Conservation (phyloP, 1,140 invertebrate species). For the Heliothis virescens region DNA sequence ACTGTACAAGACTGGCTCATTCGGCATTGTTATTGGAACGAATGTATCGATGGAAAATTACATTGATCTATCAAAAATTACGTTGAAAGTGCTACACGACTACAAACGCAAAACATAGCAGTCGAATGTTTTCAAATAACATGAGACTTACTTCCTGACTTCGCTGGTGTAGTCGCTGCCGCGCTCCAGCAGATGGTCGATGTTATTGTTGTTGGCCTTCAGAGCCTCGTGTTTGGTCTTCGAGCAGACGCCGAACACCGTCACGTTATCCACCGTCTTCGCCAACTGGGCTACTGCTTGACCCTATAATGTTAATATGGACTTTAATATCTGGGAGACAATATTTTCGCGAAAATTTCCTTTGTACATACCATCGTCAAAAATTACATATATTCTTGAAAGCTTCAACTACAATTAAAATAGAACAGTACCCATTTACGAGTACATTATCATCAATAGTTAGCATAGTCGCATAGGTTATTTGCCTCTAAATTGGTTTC, state of each 20-base stretch:
- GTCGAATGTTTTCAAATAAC: background rate
- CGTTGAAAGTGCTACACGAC: no score
- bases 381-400: background rate
- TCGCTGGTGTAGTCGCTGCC: constrained; percentile 93
- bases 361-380: background rate
- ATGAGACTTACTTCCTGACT: constrained; percentile 92
- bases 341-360: no score
- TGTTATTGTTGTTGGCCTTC: constrained; percentile 89
- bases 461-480: constrained; percentile 18
- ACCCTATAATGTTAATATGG: constrained; percentile 86
- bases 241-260: constrained; percentile 94
- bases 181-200: constrained; percentile 92
- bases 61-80: no score
- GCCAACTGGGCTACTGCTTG: constrained; percentile 94
- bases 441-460: constrained; percentile 17
- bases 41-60: no score
- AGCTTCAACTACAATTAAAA: background rate
- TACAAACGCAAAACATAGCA: no score
- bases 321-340: constrained; percentile 2
- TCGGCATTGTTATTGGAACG: no score
- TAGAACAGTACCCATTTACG: constrained; percentile 2
- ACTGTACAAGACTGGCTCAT: background rate
- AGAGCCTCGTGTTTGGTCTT: constrained; percentile 94
- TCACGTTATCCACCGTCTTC: constrained; percentile 93
- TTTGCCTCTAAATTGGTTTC: constrained; percentile 42